Conservation (phyloP, 1,140 invertebrate species). For the Drosophila lini region DNA sequence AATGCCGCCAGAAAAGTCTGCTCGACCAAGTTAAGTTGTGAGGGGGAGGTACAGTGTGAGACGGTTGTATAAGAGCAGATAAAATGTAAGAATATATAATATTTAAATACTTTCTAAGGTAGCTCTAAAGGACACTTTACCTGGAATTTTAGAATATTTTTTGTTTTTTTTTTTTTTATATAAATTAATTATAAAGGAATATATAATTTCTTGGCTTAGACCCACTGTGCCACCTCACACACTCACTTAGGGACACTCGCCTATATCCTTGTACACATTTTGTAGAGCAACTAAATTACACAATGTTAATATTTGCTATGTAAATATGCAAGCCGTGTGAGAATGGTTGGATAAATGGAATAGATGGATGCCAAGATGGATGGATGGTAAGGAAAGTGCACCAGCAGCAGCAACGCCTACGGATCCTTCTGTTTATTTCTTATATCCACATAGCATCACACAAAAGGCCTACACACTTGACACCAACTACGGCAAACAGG, state of each 20-base stretch:
- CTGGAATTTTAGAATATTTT: too few relatives aligned
- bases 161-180: too few relatives aligned
- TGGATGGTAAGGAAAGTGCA: slow-evolving; percentile 27
- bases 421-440: slow-evolving; percentile 46
- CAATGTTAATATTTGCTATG: slow-evolving; percentile 78
- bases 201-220: neutral
- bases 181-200: too few relatives aligned
- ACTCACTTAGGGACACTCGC: slow-evolving; percentile 24
- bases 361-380: slow-evolving; percentile 15
- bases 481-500: neutral
- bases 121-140: too few relatives aligned
- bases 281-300: slow-evolving; percentile 78
- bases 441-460: slow-evolving; percentile 30
- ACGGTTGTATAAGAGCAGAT: neutral
- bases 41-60: slow-evolving; percentile 9
- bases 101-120: too few relatives aligned
- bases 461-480: slow-evolving; percentile 54
- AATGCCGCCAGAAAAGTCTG: slow-evolving; percentile 59
- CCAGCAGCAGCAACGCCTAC: slow-evolving; percentile 19
- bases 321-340: slow-evolving; percentile 47
- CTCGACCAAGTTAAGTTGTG: slow-evolving; percentile 33
- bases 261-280: slow-evolving; percentile 63
- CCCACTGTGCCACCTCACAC: neutral
- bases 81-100: neutral
- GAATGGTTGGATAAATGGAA: slow-evolving; percentile 30